phyloP scores from a whole-genome alignment of 2,113 vertebrate genomes.

The Mormoops blainvillei region DNA sequence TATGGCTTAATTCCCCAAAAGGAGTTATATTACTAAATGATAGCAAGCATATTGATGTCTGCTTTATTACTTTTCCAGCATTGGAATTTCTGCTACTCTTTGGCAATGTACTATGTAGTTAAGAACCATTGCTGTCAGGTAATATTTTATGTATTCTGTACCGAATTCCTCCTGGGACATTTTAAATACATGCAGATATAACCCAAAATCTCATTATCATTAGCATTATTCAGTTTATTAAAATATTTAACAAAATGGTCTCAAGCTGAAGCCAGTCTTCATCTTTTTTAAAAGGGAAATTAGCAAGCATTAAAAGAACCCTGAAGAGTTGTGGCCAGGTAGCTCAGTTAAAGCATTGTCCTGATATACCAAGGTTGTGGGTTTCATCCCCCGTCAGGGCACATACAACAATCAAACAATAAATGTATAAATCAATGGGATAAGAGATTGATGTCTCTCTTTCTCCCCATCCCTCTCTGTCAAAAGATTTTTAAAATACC shows the following conservation, averaged over 20 bases:
- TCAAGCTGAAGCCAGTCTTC: conserved; percentile 12
- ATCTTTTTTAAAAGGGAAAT: neutral
- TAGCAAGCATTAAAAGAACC: neutral
- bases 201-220: conserved; percentile 18
- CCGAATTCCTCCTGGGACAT: neutral
- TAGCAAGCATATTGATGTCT: neutral
- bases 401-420: too few species aligned
- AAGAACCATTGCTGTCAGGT: neutral
- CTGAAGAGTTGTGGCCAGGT: neutral
- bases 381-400: too few species aligned
- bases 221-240: neutral
- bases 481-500: too few species aligned
- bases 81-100: neutral
- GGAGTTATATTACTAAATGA: neutral
- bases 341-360: too few species aligned
- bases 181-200: neutral
- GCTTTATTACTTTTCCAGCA: neutral
- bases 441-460: too few species aligned
- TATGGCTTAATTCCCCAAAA: neutral
- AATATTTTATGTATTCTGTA: neutral
- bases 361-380: too few species aligned
- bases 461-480: too few species aligned
- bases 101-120: neutral
- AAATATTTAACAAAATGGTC: neutral
- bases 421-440: too few species aligned